Percentiles rank a stretch among this genome's conserved stretches.
phyloP scores from a whole-genome alignment of 2,888 invertebrate genomes.

The Protophormia terraenovae region DNA sequence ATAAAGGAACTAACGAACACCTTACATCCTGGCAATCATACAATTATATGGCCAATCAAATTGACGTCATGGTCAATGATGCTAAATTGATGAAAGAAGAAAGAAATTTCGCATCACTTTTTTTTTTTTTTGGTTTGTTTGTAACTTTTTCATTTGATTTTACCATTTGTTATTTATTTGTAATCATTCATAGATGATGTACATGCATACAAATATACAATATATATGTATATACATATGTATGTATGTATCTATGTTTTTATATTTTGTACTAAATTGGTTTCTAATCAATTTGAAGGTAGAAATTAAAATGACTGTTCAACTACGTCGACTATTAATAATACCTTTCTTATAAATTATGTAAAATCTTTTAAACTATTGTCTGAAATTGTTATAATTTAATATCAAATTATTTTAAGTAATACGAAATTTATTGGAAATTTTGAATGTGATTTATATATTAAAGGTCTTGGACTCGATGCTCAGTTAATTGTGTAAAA shows the following conservation, averaged over 20 bases:
- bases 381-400: too few relatives aligned
- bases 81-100: slow-evolving; percentile 47
- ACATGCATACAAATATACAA: not conserved
- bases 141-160: not conserved
- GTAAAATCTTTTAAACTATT: too few relatives aligned
- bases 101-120: slow-evolving; percentile 33
- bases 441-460: not conserved
- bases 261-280: not conserved
- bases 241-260: not conserved
- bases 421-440: too few relatives aligned
- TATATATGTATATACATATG: not conserved
- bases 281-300: not conserved
- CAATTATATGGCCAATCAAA: slow-evolving; percentile 64
- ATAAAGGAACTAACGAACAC: slow-evolving; percentile 56
- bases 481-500: too few relatives aligned
- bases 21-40: slow-evolving; percentile 60
- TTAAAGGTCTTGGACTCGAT: not conserved
- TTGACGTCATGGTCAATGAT: slow-evolving; percentile 54
- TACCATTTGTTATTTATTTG: slow-evolving; percentile 4
- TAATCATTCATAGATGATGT: slow-evolving; percentile 13
- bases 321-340: not conserved
- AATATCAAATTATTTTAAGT: too few relatives aligned
- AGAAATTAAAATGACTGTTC: not conserved
- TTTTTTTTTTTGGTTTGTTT: slow-evolving; percentile 1
- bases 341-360: not conserved